phyloP scores from a whole-genome alignment of 2,797 vertebrate species.

The Dromococcyx pavoninus region DNA sequence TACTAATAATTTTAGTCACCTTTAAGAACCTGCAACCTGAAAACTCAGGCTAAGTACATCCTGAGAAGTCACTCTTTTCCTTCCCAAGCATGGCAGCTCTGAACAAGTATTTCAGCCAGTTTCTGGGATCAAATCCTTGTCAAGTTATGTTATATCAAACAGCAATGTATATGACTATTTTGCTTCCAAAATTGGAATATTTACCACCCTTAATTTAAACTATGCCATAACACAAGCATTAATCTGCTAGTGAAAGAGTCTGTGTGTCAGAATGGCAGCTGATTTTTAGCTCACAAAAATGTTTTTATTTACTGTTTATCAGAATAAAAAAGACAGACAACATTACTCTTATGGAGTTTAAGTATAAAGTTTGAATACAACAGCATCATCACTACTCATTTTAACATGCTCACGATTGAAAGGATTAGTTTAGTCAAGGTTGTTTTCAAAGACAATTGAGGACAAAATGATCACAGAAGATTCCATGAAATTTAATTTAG shows the following conservation, averaged over 20 bases:
- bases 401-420: neutral
- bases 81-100: neutral
- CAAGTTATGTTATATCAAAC: neutral
- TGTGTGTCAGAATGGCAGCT: neutral
- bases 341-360: neutral
- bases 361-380: neutral
- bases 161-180: neutral
- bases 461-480: neutral
- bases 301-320: neutral
- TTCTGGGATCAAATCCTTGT: neutral
- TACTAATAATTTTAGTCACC: neutral
- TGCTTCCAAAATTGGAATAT: neutral
- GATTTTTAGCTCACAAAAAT: neutral
- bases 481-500: neutral
- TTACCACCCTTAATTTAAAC: neutral
- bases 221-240: neutral
- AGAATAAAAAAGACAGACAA: neutral
- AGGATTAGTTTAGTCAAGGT: neutral
- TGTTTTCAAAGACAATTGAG: neutral
- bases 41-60: neutral
- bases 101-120: neutral
- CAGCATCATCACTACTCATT: neutral
- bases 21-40: neutral
- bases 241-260: neutral
- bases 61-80: neutral